Conservation (phyloP, 1,140 invertebrate species). For the Dreissena polymorpha region DNA sequence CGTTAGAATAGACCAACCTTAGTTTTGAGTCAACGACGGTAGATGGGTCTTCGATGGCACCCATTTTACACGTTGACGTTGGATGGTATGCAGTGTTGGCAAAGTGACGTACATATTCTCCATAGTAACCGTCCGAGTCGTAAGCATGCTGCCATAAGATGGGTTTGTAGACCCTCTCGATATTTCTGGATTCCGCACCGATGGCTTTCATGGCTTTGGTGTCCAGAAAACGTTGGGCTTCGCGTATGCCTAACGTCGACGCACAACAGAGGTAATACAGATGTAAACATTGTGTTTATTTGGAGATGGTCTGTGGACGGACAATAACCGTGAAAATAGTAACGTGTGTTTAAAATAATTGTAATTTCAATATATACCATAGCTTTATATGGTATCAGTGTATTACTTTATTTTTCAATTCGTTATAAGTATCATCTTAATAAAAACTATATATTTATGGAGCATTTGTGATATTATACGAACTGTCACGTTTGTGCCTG, state of each 20-base stretch:
- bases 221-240: background rate
- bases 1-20: slow-evolving; percentile 63
- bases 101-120: slow-evolving; percentile 69
- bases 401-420: no score
- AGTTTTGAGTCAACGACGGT: slow-evolving; percentile 92
- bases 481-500: no score
- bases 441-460: no score
- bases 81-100: slow-evolving; percentile 90
- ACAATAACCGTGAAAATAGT: no score
- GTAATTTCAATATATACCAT: no score
- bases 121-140: slow-evolving; percentile 71
- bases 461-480: no score
- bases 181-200: slow-evolving; percentile 7
- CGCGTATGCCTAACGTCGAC: slow-evolving; percentile 9
- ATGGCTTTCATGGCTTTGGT: slow-evolving; percentile 22
- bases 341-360: no score
- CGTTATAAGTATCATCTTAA: no score
- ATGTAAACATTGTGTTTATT: no score
- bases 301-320: no score
- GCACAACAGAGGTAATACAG: no score
- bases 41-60: slow-evolving; percentile 89
- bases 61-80: slow-evolving; percentile 95
- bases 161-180: background rate
- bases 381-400: no score
- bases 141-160: slow-evolving; percentile 16